These are phyloP conservation scores for Carassius auratus DNA, from an alignment of 2,113 vertebrate species.

Conservation along the genomic window DNA sequence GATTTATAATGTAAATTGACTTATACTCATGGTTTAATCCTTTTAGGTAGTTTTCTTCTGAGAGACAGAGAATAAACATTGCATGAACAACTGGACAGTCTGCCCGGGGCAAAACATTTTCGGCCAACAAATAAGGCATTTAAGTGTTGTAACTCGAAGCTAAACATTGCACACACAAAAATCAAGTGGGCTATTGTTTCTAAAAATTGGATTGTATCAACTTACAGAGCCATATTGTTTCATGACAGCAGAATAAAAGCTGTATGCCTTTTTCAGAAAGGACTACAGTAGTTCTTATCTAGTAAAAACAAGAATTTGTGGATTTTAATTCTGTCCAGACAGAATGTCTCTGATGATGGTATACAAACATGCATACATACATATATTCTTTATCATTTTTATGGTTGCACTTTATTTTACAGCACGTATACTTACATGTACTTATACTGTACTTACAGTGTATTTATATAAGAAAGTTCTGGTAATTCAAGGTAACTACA, in stretches of 20 bases:
- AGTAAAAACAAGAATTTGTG: background rate
- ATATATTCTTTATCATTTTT: too few relatives aligned
- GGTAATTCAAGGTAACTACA: too few relatives aligned
- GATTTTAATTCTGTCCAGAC: background rate
- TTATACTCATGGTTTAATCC: conserved; percentile 12
- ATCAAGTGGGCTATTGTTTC: conserved; percentile 11
- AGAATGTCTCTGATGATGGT: background rate
- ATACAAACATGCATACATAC: too few relatives aligned
- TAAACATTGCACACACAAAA: background rate
- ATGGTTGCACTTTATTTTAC: too few relatives aligned
- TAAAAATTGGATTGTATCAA: conserved; percentile 15
- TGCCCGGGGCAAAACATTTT: conserved; percentile 18
- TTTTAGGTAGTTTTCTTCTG: conserved; percentile 28
- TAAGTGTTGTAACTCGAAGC: conserved; percentile 36
- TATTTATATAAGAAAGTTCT: too few relatives aligned
- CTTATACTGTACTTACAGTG: too few relatives aligned
- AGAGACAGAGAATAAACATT: conserved; percentile 32
- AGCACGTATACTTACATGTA: too few relatives aligned
- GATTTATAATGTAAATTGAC: conserved; percentile 41
- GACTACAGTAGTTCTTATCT: background rate
- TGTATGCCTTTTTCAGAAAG: background rate
- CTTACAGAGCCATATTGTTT: background rate
- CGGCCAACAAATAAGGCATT: conserved; percentile 2
- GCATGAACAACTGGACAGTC: conserved; percentile 36
- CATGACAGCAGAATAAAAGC: background rate